Conservation (phyloP, 2,113 vertebrate genomes). For the Tetraodon nigroviridis region DNA sequence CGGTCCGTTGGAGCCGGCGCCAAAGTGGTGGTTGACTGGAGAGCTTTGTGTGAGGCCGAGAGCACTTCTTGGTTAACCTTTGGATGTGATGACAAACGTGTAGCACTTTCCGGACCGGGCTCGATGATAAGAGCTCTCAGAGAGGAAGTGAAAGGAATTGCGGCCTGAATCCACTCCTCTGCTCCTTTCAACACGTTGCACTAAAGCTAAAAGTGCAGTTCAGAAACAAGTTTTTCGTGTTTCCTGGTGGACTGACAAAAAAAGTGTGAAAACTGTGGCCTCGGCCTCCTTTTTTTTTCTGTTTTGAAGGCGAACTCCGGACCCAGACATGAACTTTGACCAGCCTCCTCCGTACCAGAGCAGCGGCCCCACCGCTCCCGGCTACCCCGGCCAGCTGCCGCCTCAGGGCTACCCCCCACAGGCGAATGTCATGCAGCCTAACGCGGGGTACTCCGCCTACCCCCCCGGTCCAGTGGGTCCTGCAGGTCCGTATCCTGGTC, state of each 20-base stretch:
- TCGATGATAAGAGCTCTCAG: neutral
- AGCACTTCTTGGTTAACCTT: too few relatives aligned
- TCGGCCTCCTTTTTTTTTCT: neutral
- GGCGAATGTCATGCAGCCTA: conserved; percentile 72
- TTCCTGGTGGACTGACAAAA: conserved; percentile 1
- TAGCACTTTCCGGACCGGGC: too few relatives aligned
- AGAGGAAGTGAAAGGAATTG: neutral
- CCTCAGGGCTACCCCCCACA: conserved; percentile 71
- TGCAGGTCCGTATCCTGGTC: conserved; percentile 72
- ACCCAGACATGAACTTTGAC: conserved; percentile 81
- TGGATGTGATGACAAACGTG: too few relatives aligned
- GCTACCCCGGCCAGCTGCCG: conserved; percentile 77
- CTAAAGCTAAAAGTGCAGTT: neutral
- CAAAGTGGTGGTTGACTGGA: too few relatives aligned
- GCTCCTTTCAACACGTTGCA: neutral
- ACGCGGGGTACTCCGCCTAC: conserved; percentile 73
- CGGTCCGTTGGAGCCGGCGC: neutral
- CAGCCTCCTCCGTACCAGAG: conserved; percentile 87
- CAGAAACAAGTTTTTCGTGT: neutral
- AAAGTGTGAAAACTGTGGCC: conserved; percentile 5
- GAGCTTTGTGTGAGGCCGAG: too few relatives aligned
- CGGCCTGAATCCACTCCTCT: neutral
- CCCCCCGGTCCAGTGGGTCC: conserved; percentile 71
- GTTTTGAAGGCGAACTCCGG: conserved; percentile 55
- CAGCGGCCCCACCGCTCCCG: conserved; percentile 77